phyloP scores from a whole-genome alignment of 2,888 invertebrate species.

The Tricholauxania praeusta region DNA sequence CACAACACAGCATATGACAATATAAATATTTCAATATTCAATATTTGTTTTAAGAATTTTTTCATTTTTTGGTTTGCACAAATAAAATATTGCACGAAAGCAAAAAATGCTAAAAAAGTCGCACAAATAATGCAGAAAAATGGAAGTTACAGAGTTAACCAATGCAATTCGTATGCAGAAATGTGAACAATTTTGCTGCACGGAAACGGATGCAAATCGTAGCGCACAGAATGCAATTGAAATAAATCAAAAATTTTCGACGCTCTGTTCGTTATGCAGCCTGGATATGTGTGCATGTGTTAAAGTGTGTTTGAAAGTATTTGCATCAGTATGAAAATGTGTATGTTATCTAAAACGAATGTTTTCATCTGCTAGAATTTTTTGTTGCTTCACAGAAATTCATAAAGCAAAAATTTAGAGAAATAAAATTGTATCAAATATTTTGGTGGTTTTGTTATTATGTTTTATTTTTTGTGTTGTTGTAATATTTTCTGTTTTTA shows the following conservation, averaged over 20 bases:
- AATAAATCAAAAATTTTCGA: conserved; percentile 26
- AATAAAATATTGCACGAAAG: background rate
- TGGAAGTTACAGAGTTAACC: background rate
- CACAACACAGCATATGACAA: conserved; percentile 4
- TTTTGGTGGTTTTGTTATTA: too few species aligned
- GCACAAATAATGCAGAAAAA: background rate
- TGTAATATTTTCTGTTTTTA: background rate
- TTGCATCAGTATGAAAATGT: too few species aligned
- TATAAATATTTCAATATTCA: conserved; percentile 20
- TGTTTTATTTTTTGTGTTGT: background rate
- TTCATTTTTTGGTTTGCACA: background rate
- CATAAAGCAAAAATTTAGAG: too few species aligned
- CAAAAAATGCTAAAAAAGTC: too few species aligned
- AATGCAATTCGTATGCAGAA: background rate
- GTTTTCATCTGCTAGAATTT: too few species aligned
- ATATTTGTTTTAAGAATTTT: background rate
- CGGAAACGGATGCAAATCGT: conserved; percentile 19
- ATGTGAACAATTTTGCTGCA: background rate
- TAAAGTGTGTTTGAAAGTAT: too few species aligned
- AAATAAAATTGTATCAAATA: too few species aligned
- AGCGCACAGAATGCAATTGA: background rate
- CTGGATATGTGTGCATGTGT: background rate
- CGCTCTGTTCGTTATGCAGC: background rate
- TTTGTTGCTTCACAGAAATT: too few species aligned
- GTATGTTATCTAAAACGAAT: too few species aligned